These are phyloP conservation scores for Bembecia ichneumoniformis DNA, from an alignment of 2,888 invertebrate species.

Conservation along the genomic window DNA sequence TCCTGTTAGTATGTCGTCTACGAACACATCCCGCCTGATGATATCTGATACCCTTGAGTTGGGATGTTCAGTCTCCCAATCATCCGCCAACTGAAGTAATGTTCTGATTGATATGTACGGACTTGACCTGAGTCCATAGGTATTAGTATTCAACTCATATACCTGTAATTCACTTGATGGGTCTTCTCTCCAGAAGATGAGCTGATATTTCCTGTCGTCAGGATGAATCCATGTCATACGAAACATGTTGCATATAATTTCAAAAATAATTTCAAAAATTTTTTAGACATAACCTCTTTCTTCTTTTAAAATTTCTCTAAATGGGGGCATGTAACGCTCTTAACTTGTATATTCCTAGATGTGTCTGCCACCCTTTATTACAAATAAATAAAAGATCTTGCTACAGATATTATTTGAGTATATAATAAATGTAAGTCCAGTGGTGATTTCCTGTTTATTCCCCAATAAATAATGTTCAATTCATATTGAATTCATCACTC, in stretches of 20 bases:
- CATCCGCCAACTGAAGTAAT: background rate
- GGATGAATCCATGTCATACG: too few relatives aligned
- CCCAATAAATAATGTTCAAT: background rate
- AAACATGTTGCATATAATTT: too few relatives aligned
- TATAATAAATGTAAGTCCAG: background rate
- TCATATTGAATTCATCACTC: background rate
- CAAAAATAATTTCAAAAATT: too few relatives aligned
- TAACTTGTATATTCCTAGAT: too few relatives aligned
- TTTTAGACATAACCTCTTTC: too few relatives aligned
- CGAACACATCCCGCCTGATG: background rate
- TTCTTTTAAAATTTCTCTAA: too few relatives aligned
- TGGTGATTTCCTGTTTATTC: background rate
- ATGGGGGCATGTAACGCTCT: too few relatives aligned
- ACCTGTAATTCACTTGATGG: too few relatives aligned
- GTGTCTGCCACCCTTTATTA: too few relatives aligned
- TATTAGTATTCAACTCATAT: slow-evolving; percentile 2
- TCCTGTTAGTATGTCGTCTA: slow-evolving; percentile 2
- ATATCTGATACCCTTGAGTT: background rate
- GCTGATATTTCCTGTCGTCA: too few relatives aligned
- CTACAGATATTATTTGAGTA: background rate
- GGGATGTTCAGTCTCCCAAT: background rate
- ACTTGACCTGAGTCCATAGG: background rate
- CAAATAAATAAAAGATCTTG: too few relatives aligned
- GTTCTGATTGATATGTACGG: background rate
- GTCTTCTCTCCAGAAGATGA: too few relatives aligned